A percentile compares a stretch with the other conserved stretches of the same genome.
Evolutionary conservation across 1,140 invertebrate genomes (phyloP).

Genomic region (Drosophila miranda): DNA sequence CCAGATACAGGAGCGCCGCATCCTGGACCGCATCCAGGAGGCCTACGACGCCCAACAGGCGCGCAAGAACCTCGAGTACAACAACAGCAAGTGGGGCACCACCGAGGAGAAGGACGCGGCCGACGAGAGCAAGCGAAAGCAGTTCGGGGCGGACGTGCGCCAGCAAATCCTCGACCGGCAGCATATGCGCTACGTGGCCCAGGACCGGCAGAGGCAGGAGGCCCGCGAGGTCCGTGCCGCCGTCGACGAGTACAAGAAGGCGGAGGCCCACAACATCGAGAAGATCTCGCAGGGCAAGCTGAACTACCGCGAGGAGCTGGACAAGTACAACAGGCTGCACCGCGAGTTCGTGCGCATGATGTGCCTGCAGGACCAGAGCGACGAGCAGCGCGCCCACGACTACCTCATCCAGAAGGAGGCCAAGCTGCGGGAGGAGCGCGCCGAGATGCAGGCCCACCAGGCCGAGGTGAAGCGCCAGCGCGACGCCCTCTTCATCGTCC

Average conservation of each 20-base stretch:
- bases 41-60: slow-evolving; percentile 41
- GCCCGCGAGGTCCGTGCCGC: slow-evolving; percentile 37
- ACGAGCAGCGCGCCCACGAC: slow-evolving; percentile 54
- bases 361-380: slow-evolving; percentile 62
- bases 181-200: slow-evolving; percentile 50
- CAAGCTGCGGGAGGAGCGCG: slow-evolving; percentile 24
- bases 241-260: slow-evolving; percentile 49
- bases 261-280: slow-evolving; percentile 33
- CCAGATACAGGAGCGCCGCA: slow-evolving; percentile 47
- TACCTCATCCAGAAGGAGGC: slow-evolving; percentile 54
- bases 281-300: slow-evolving; percentile 21
- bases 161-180: slow-evolving; percentile 62
- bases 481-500: slow-evolving; percentile 45
- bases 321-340: slow-evolving; percentile 49
- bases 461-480: slow-evolving; percentile 45
- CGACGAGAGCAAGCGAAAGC: slow-evolving; percentile 34
- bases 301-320: slow-evolving; percentile 54
- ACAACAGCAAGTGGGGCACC: slow-evolving; percentile 62
- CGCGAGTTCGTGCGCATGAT: slow-evolving; percentile 48
- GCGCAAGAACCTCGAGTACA: slow-evolving; percentile 49
- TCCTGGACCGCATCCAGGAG: slow-evolving; percentile 34
- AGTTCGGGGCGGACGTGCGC: slow-evolving; percentile 54
- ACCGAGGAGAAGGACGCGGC: slow-evolving; percentile 36
- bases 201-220: slow-evolving; percentile 52
- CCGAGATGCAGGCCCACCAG: slow-evolving; percentile 46